Conservation (phyloP, 2,797 vertebrate genomes). For the Tinamus major region DNA sequence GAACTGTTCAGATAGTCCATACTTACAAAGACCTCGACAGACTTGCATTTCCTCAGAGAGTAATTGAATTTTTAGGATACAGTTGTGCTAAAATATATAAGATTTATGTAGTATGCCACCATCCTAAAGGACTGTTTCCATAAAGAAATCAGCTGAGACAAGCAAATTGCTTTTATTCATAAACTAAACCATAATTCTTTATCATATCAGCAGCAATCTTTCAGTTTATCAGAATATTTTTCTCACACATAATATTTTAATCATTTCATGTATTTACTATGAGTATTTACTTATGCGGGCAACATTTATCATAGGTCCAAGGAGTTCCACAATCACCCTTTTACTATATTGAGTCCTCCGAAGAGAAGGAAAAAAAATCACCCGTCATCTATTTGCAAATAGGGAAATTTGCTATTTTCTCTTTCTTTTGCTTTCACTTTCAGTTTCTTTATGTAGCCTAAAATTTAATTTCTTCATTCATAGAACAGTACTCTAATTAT, state of each 20-base stretch:
- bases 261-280: slow-evolving; percentile 10
- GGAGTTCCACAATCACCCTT: accelerated
- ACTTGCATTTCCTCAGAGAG: slow-evolving; percentile 29
- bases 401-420: not conserved
- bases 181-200: slow-evolving; percentile 25
- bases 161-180: slow-evolving; percentile 47
- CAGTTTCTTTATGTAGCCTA: not conserved
- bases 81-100: slow-evolving; percentile 37
- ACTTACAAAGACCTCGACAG: slow-evolving; percentile 35
- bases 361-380: not conserved
- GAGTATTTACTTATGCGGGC: not conserved
- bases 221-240: slow-evolving; percentile 42
- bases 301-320: not conserved
- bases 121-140: slow-evolving; percentile 40
- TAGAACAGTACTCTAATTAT: not conserved
- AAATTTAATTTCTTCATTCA: not conserved
- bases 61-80: slow-evolving; percentile 38
- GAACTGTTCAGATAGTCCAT: not conserved
- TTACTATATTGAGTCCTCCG: not conserved
- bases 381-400: not conserved
- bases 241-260: slow-evolving; percentile 55
- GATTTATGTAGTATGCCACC: slow-evolving; percentile 37
- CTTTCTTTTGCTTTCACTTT: not conserved
- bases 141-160: slow-evolving; percentile 49
- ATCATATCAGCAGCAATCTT: not conserved